Evolutionary conservation across 1,140 invertebrate genomes (phyloP).

Genomic region (Bursaphelenchus mucronatus): DNA sequence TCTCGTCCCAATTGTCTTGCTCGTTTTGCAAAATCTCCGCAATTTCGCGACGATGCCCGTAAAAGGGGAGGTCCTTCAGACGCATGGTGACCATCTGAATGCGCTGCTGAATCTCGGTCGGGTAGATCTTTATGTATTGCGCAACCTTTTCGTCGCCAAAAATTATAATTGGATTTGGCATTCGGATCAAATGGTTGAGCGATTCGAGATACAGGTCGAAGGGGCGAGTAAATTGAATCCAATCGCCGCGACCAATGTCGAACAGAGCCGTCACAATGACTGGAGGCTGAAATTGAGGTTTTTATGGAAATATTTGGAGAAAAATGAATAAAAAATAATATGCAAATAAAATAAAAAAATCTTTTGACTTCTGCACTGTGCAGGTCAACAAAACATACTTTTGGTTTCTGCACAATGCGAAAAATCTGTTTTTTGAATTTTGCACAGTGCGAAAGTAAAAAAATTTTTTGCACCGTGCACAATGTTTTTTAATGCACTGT

Average conservation of each 20-base stretch:
- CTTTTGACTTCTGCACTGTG: too few relatives aligned
- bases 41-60: constrained; percentile 17
- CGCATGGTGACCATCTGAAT: background rate
- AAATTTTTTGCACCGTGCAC: too few relatives aligned
- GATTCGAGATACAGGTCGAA: constrained; percentile 33
- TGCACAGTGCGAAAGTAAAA: too few relatives aligned
- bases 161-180: constrained; percentile 39
- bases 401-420: too few relatives aligned
- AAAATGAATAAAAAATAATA: too few relatives aligned
- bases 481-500: too few relatives aligned
- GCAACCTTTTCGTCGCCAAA: constrained; percentile 28
- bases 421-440: too few relatives aligned
- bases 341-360: too few relatives aligned
- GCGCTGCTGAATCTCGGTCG: constrained; percentile 18
- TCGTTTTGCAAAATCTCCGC: constrained; percentile 34
- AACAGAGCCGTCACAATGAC: constrained; percentile 42
- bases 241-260: constrained; percentile 46
- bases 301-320: too few relatives aligned
- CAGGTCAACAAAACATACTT: too few relatives aligned
- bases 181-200: constrained; percentile 30
- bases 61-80: constrained; percentile 1
- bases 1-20: constrained; percentile 32
- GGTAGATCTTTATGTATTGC: constrained; percentile 20
- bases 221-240: constrained; percentile 31
- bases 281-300: background rate